These are phyloP conservation scores for Gymnoscopelus microlampas DNA, from an alignment of 2,797 vertebrate species.

Conservation along the genomic window DNA sequence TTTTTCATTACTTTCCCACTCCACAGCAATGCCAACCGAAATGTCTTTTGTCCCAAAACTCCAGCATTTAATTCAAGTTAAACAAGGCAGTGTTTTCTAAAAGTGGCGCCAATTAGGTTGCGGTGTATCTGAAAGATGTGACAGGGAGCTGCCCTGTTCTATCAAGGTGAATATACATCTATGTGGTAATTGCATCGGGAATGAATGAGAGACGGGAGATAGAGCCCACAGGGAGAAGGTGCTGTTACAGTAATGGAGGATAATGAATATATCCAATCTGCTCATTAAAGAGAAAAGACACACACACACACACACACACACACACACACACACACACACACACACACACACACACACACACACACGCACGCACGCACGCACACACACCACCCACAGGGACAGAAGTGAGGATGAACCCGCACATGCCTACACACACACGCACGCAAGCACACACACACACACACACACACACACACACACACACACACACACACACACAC, in stretches of 20 bases:
- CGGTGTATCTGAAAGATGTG: slow-evolving; percentile 18
- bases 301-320: slow-evolving; percentile 12
- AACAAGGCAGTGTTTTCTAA: slow-evolving; percentile 21
- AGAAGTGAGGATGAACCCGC: background rate
- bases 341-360: slow-evolving; percentile 7
- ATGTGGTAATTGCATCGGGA: slow-evolving; percentile 50
- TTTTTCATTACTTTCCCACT: slow-evolving; percentile 11
- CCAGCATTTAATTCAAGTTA: slow-evolving; percentile 15
- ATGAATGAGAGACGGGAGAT: slow-evolving; percentile 43
- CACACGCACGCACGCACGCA: background rate
- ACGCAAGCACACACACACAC: slow-evolving; percentile 1
- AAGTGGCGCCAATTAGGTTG: slow-evolving; percentile 12
- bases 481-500: background rate
- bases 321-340: slow-evolving; percentile 1
- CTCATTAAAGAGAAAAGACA: slow-evolving; percentile 62
- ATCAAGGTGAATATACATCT: slow-evolving; percentile 31
- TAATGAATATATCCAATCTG: slow-evolving; percentile 70
- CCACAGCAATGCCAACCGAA: slow-evolving; percentile 13
- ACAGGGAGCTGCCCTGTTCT: slow-evolving; percentile 29
- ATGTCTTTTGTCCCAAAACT: slow-evolving; percentile 9
- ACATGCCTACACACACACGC: background rate
- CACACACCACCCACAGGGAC: slow-evolving; percentile 28
- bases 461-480: background rate
- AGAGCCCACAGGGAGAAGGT: slow-evolving; percentile 38
- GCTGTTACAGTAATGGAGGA: slow-evolving; percentile 51